Conservation (phyloP, 2,797 vertebrate species). For the Poecilia velifera region DNA sequence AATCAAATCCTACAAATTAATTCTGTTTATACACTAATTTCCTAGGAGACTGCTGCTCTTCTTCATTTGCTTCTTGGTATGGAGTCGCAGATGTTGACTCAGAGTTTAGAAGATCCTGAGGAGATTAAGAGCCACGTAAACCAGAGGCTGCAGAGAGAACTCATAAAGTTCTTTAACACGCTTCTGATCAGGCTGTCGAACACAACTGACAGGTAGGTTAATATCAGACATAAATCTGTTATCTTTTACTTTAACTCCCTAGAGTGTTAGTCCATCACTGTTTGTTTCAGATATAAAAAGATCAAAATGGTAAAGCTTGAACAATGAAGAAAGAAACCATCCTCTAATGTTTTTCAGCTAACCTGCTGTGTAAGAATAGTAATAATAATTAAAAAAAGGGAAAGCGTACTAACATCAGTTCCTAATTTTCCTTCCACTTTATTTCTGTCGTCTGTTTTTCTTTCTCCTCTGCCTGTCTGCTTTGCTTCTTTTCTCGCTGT, state of each 20-base stretch:
- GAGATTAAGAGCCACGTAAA: conserved; percentile 83
- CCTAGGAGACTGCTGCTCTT: conserved; percentile 65
- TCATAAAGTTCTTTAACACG: conserved; percentile 85
- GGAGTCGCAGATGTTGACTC: conserved; percentile 76
- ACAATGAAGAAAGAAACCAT: neutral
- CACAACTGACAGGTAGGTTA: conserved; percentile 86
- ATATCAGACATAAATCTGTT: neutral
- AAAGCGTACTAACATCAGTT: conserved; percentile 9
- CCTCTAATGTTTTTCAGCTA: neutral
- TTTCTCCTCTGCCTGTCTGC: conserved; percentile 29
- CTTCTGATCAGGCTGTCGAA: conserved; percentile 81
- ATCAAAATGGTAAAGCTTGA: neutral
- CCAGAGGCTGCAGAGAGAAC: conserved; percentile 91
- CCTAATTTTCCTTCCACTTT: conserved; percentile 1
- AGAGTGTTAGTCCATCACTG: neutral
- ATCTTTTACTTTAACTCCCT: neutral
- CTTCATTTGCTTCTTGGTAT: conserved; percentile 66
- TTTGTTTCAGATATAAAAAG: neutral
- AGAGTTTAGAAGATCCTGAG: conserved; percentile 71
- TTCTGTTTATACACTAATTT: neutral
- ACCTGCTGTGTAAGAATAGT: conserved; percentile 7
- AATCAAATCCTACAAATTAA: neutral
- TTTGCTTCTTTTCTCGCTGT: conserved; percentile 37
- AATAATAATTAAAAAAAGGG: neutral
- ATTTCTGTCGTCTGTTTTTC: conserved; percentile 3